Evolutionary conservation across 2,113 vertebrate genomes (phyloP).

Genomic region (Hemiscyllium ocellatum): DNA sequence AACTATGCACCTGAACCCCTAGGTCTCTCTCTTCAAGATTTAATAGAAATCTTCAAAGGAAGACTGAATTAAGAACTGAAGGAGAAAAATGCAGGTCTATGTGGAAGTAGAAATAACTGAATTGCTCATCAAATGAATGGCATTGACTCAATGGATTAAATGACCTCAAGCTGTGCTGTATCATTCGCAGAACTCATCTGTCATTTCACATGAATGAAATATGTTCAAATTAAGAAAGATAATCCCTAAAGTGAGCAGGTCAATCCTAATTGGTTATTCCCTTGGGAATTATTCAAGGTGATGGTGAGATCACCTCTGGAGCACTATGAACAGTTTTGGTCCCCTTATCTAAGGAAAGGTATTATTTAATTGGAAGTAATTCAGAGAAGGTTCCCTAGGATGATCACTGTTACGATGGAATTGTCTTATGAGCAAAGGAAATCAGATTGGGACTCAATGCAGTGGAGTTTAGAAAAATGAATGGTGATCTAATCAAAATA

Average conservation of each 20-base stretch:
- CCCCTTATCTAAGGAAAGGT: no score
- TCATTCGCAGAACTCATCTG: not conserved
- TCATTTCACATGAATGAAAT: not conserved
- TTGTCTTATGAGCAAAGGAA: no score
- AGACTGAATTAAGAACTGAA: not conserved
- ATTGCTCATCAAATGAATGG: not conserved
- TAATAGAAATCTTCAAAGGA: not conserved
- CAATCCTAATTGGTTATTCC: not conserved
- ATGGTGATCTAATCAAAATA: no score
- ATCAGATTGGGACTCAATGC: not conserved
- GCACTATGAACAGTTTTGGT: no score
- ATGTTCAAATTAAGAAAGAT: not conserved
- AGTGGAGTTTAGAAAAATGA: no score
- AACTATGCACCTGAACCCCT: no score
- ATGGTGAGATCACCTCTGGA: no score
- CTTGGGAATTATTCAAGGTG: not conserved
- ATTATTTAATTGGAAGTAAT: no score
- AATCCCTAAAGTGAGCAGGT: not conserved
- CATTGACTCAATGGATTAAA: not conserved
- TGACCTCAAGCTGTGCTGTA: not conserved
- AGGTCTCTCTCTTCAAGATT: not conserved
- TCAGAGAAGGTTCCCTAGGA: no score
- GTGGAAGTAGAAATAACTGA: not conserved
- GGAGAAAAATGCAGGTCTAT: not conserved
- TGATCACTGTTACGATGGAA: no score